Evolutionary conservation across 2,888 invertebrate genomes (phyloP).

Genomic region (Xanthorhoe spadicearia): DNA sequence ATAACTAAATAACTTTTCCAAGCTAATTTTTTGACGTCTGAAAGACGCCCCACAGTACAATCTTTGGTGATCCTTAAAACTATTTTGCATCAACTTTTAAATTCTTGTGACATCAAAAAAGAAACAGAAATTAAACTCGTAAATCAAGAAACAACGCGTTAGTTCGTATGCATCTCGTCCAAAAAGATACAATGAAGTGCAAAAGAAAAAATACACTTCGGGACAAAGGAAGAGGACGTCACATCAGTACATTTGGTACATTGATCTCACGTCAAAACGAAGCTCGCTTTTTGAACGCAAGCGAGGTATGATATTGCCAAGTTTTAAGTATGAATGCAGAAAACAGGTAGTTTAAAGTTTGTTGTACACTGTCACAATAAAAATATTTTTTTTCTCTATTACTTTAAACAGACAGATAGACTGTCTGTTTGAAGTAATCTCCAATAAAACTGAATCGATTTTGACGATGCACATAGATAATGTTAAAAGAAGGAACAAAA

Average conservation of each 20-base stretch:
- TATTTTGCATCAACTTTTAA: background rate
- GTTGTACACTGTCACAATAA: no score
- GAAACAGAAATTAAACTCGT: constrained; percentile 21
- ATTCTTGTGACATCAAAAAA: constrained; percentile 10
- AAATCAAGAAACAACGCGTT: constrained; percentile 28
- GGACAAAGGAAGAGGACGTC: constrained; percentile 44
- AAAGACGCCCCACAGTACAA: background rate
- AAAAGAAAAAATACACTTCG: constrained; percentile 32
- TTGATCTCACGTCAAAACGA: constrained; percentile 61
- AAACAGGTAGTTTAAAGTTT: constrained; percentile 6
- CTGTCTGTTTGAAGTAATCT: no score
- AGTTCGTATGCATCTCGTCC: constrained; percentile 19
- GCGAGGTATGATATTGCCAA: constrained; percentile 62
- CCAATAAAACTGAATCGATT: no score
- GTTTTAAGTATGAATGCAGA: constrained; percentile 3
- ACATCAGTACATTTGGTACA: constrained; percentile 47
- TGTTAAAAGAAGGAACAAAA: no score
- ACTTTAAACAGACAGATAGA: no score
- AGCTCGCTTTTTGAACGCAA: constrained; percentile 67
- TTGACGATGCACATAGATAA: no score
- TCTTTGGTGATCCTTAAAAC: background rate
- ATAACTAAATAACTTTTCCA: no score
- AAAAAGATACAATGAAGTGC: constrained; percentile 30
- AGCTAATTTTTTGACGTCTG: no score
- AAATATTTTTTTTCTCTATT: no score